A percentile compares a stretch with the other conserved stretches of the same genome.
phyloP scores from a whole-genome alignment of 2,888 invertebrate species.

The Euproctis similis region DNA sequence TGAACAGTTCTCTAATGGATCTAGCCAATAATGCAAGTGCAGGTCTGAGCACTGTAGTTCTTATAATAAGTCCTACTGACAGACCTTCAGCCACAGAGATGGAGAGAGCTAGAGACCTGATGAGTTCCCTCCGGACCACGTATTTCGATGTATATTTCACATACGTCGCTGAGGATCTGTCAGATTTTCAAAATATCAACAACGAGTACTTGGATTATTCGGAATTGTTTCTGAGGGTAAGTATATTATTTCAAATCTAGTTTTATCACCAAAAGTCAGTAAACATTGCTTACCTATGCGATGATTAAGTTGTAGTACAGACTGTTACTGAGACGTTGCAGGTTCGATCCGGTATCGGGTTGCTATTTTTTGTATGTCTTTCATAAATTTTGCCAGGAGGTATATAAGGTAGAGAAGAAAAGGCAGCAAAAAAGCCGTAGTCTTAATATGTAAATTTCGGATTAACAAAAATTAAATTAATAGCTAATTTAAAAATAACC shows the following conservation, averaged over 20 bases:
- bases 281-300: too few species aligned
- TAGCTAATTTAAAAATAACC: too few species aligned
- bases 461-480: too few species aligned
- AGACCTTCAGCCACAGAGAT: slow-evolving; percentile 59
- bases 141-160: slow-evolving; percentile 74
- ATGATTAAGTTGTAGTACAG: too few species aligned
- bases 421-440: too few species aligned
- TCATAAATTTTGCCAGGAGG: too few species aligned
- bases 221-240: slow-evolving; percentile 61
- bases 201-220: slow-evolving; percentile 65
- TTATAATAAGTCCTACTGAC: slow-evolving; percentile 69
- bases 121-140: slow-evolving; percentile 55
- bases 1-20: slow-evolving; percentile 56
- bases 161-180: slow-evolving; percentile 60
- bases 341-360: too few species aligned
- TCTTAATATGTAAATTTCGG: too few species aligned
- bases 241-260: slow-evolving; percentile 5
- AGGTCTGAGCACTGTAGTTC: slow-evolving; percentile 64
- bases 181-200: slow-evolving; percentile 61
- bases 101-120: slow-evolving; percentile 48
- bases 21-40: slow-evolving; percentile 42
- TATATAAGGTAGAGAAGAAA: too few species aligned
- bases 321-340: too few species aligned
- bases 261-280: too few species aligned
- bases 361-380: too few species aligned